Evolutionary conservation across 2,113 vertebrate genomes (phyloP).

Genomic region (Anoplopoma fimbria): DNA sequence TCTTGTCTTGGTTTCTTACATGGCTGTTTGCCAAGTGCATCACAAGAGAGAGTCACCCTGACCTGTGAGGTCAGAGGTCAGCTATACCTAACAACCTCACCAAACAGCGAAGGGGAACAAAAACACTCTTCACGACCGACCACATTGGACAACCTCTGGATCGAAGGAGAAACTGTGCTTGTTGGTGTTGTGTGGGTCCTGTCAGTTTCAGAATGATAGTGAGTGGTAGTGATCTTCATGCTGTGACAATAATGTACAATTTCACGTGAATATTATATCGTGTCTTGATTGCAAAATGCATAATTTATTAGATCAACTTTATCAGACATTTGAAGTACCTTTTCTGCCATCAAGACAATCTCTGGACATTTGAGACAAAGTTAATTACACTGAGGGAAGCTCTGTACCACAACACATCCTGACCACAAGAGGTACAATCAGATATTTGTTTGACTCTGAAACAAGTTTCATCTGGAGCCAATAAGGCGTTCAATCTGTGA

Average conservation of each 20-base stretch:
- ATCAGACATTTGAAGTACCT: constrained; percentile 51
- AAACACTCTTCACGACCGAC: constrained; percentile 47
- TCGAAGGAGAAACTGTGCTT: constrained; percentile 72
- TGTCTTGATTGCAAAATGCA: constrained; percentile 58
- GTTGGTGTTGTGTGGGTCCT: constrained; percentile 58
- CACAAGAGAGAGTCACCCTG: constrained; percentile 56
- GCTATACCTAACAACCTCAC: constrained; percentile 60
- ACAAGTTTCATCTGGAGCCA: constrained; percentile 60
- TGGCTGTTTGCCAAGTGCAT: constrained; percentile 68
- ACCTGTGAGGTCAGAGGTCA: constrained; percentile 64
- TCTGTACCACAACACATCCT: constrained; percentile 35
- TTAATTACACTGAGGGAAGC: constrained; percentile 24
- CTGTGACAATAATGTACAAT: constrained; percentile 74
- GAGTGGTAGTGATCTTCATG: constrained; percentile 67
- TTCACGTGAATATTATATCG: constrained; percentile 62
- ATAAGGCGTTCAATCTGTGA: constrained; percentile 65
- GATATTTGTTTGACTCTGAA: constrained; percentile 57
- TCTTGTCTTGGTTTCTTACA: constrained; percentile 63
- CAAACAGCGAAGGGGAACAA: constrained; percentile 62
- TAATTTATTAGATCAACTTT: constrained; percentile 49
- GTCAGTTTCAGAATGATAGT: constrained; percentile 55
- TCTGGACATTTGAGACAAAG: constrained; percentile 53
- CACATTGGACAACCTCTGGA: constrained; percentile 35
- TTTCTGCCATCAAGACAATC: constrained; percentile 72
- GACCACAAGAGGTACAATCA: constrained; percentile 26